These are phyloP conservation scores for Podarcis raffonei DNA, from an alignment of 2,113 vertebrate genomes.

Conservation along the genomic window DNA sequence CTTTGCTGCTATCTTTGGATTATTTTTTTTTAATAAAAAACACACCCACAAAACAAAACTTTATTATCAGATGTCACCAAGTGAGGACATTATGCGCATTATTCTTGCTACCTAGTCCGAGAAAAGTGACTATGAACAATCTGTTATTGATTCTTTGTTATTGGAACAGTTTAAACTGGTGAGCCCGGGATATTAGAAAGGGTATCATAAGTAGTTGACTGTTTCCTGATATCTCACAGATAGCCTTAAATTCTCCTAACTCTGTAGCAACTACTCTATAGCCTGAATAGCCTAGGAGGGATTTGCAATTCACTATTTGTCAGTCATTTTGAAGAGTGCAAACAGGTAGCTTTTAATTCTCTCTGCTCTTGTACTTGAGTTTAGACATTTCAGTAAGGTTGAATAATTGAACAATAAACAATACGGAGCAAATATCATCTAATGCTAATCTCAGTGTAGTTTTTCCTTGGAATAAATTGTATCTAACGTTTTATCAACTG, in stretches of 20 bases:
- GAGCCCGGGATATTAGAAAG: neutral
- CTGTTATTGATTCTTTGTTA: neutral
- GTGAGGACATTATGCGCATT: neutral
- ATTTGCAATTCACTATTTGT: neutral
- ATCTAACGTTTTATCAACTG: neutral
- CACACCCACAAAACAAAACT: neutral
- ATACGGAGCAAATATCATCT: neutral
- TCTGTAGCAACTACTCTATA: no score
- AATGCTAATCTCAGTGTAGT: neutral
- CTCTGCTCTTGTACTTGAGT: neutral
- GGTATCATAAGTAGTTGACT: no score
- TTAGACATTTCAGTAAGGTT: neutral
- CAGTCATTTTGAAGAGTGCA: neutral
- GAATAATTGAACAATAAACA: neutral
- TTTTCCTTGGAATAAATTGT: neutral
- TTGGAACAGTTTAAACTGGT: neutral
- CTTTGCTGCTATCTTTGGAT: no score
- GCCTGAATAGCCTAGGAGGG: neutral
- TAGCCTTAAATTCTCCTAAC: neutral
- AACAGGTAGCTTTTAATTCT: neutral
- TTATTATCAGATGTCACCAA: neutral
- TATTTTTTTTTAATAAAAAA: no score
- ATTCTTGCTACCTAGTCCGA: neutral
- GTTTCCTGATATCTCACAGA: neutral
- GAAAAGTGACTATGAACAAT: neutral